Evolutionary conservation across 2,797 vertebrate species (phyloP).

Genomic region (Pempheris klunzingeri): DNA sequence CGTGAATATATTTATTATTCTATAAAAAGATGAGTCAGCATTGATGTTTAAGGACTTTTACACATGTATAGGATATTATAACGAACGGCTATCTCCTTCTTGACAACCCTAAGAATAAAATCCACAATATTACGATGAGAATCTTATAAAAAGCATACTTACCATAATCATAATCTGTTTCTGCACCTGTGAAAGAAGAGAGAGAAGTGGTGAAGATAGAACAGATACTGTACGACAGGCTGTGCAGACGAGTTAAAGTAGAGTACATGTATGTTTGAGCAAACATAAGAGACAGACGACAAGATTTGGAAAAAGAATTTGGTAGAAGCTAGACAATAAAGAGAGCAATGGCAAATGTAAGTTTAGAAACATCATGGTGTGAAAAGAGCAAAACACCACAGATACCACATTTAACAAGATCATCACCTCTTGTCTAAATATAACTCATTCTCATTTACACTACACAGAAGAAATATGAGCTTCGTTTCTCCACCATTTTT

Average conservation of each 20-base stretch:
- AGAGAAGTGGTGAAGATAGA: neutral
- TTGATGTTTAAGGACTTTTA: neutral
- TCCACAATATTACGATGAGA: neutral
- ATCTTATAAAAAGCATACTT: slow-evolving; percentile 41
- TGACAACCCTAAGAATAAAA: neutral
- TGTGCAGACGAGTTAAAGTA: neutral
- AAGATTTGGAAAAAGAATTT: neutral
- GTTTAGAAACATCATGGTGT: neutral
- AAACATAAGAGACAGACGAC: neutral
- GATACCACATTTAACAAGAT: slow-evolving; percentile 7
- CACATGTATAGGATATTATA: neutral
- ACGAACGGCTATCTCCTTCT: neutral
- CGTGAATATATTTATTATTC: neutral
- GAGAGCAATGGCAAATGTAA: neutral
- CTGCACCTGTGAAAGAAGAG: slow-evolving; percentile 36
- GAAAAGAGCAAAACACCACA: slow-evolving; percentile 14
- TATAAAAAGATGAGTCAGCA: neutral
- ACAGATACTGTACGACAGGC: slow-evolving; percentile 11
- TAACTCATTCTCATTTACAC: slow-evolving; percentile 18
- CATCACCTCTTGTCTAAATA: slow-evolving; percentile 4
- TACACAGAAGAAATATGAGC: slow-evolving; percentile 21
- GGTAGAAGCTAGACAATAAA: neutral
- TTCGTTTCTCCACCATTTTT: neutral
- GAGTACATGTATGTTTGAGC: neutral
- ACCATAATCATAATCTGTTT: slow-evolving; percentile 74